Conservation (phyloP, 2,113 vertebrate genomes). For the Lasiurus cinereus region DNA sequence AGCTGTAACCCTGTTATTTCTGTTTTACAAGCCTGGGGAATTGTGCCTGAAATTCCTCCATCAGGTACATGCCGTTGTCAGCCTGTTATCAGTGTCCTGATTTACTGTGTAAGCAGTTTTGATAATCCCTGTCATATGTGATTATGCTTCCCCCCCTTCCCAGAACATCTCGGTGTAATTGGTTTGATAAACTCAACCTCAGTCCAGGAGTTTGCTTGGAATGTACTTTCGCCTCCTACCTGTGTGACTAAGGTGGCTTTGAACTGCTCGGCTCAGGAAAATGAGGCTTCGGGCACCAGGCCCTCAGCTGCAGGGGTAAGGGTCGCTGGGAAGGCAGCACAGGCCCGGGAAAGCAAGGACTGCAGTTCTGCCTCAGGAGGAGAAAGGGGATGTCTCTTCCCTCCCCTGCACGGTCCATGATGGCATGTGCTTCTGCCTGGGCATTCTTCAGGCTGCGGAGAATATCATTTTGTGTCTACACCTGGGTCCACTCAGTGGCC, state of each 20-base stretch:
- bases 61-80: constrained; percentile 71
- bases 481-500: neutral
- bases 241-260: constrained; percentile 77
- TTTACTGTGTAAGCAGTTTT: constrained; percentile 82
- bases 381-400: neutral
- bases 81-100: constrained; percentile 79
- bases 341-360: neutral
- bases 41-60: constrained; percentile 52
- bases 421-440: neutral
- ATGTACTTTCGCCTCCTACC: constrained; percentile 73
- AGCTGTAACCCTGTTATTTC: constrained; percentile 33
- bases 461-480: neutral
- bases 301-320: neutral
- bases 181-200: constrained; percentile 79
- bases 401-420: neutral
- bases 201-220: constrained; percentile 66
- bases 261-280: constrained; percentile 71
- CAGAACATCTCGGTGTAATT: constrained; percentile 72
- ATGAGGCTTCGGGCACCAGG: constrained; percentile 42
- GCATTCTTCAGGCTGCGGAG: neutral
- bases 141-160: constrained; percentile 78
- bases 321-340: neutral
- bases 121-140: constrained; percentile 78
- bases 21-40: constrained; percentile 65
- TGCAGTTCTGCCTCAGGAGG: neutral